phyloP scores from a whole-genome alignment of 2,113 vertebrate genomes.

The Prionailurus bengalensis region DNA sequence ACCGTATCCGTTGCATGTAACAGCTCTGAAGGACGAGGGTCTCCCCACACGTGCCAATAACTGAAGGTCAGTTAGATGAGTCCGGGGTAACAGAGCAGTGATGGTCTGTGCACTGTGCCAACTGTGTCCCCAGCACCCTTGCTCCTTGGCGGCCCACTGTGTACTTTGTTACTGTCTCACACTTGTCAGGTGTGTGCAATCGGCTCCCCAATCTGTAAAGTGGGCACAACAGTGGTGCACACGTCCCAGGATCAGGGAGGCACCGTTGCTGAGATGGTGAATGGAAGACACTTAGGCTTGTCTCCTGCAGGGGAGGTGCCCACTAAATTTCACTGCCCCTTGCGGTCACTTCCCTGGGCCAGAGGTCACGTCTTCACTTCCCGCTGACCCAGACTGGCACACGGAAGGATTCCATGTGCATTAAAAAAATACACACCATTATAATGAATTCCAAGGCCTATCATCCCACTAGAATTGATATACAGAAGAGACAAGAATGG shows the following conservation, averaged over 20 bases:
- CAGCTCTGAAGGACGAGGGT: not conserved
- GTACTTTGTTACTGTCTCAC: fast-evolving
- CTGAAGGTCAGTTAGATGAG: too few relatives aligned
- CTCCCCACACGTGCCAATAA: fast-evolving
- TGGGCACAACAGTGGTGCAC: fast-evolving
- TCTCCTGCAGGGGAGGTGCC: fast-evolving
- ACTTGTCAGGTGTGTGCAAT: too few relatives aligned
- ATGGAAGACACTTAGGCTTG: not conserved
- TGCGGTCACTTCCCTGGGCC: not conserved
- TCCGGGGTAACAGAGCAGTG: fast-evolving
- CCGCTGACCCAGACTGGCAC: not conserved
- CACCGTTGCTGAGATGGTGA: fast-evolving
- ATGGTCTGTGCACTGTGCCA: fast-evolving
- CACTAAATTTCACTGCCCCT: too few relatives aligned
- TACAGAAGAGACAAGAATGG: too few relatives aligned
- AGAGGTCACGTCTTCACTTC: fast-evolving
- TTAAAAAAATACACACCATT: not conserved
- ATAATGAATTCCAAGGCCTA: not conserved
- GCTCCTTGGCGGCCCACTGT: fast-evolving
- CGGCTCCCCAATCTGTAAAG: fast-evolving
- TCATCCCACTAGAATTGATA: not conserved
- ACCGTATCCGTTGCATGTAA: fast-evolving
- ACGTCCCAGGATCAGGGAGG: fast-evolving
- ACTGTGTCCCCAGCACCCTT: fast-evolving
- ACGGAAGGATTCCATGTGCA: not conserved